Base-by-base conservation (phyloP, 2,888 invertebrate species). In the Embidobia sp. region DNA sequence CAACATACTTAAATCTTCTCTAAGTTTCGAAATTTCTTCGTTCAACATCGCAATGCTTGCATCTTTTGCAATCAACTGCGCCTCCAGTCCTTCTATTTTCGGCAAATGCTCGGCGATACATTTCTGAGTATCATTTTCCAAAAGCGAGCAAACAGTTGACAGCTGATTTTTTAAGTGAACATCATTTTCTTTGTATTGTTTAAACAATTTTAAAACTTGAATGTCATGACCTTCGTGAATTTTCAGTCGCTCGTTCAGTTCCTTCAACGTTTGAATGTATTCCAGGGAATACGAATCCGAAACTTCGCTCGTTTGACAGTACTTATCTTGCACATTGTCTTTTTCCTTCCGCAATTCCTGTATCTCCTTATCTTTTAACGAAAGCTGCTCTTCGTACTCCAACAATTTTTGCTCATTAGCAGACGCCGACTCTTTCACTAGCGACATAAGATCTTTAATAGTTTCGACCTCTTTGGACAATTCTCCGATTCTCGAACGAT, bases 391-490 rank as follows among this genome's bases (percentile, higher is more conserved):
- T 53, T 84, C 61, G 22, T 82, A 83, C 6, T 83, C 81, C 1
- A 49, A 6, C 8, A 85, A 69, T 15, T 79, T 78, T 6, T 66
- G 33, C 18, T 85, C 81, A 44, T 82, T 84, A 1, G 29, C 29
- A 10, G 3, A 40, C 1, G 76, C 57, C 13, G 66, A 70, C 33
- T 82, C 78, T 64, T 83, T 82, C 16, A 84, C 59, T n/a, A 55
- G 49, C 0, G 42, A 10, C 59, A 85, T 77, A 1, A 77, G 70
- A 18, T 79, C 35, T 27, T 79, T 83, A 18, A 85, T 80, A 2
- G 53, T 29, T 15, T 83, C 82, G 11, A 83, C 66, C 40, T 86
- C 82, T 18, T 75, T 55, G 0, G 83, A 82, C 11, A 85, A 74
- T 37, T 84, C 80, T 0, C 40, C 55, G 1, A 83, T 78, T 15